Conservation (phyloP, 2,113 vertebrate species). For the Mellivora capensis region DNA sequence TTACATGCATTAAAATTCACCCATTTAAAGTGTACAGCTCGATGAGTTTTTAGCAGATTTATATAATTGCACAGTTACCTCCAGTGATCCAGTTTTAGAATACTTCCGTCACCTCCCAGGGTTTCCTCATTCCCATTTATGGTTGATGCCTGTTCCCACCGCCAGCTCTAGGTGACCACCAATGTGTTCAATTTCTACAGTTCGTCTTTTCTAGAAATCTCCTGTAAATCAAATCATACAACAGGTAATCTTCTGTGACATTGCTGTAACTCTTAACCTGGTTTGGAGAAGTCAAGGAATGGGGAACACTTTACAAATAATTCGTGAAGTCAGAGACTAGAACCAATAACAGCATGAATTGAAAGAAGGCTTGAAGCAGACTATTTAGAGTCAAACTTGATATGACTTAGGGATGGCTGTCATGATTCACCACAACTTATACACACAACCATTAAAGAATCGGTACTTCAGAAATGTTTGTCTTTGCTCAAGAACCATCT, state of each 20-base stretch:
- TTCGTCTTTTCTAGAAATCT: background rate
- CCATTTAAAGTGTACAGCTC: background rate
- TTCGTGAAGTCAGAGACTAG: background rate
- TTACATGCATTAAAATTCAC: constrained; percentile 17
- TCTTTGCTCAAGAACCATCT: background rate
- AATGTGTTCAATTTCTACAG: background rate
- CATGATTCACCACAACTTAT: background rate
- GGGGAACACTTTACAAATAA: background rate
- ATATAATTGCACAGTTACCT: background rate
- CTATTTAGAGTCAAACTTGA: background rate
- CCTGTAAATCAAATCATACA: background rate
- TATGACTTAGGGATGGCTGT: background rate
- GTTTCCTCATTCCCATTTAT: background rate
- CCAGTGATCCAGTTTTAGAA: background rate
- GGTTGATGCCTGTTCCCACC: background rate
- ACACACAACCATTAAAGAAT: background rate
- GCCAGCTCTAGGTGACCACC: background rate
- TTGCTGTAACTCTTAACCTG: background rate
- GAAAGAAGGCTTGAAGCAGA: background rate
- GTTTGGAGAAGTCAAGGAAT: background rate
- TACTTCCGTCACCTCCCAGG: background rate
- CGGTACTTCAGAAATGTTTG: background rate
- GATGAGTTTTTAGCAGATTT: constrained; percentile 5
- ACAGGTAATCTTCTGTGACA: background rate
- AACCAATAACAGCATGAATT: background rate